phyloP scores from a whole-genome alignment of 1,140 invertebrate genomes.

The Zaprionus inermis region DNA sequence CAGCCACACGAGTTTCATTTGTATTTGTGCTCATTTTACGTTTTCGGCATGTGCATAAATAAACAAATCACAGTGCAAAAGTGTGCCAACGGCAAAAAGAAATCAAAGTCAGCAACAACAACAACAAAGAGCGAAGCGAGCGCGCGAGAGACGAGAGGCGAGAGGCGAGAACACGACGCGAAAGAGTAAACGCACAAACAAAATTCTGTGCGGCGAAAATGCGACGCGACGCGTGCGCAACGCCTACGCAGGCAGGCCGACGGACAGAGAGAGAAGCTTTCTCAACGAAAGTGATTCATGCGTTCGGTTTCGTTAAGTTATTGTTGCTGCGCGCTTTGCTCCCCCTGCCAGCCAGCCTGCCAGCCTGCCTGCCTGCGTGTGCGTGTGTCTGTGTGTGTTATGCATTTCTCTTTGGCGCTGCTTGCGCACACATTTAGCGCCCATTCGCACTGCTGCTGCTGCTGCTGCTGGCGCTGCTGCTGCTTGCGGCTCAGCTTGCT shows the following conservation, averaged over 20 bases:
- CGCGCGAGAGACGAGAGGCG: not conserved
- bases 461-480: slow-evolving; percentile 37
- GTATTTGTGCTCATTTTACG: not conserved
- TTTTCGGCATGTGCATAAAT: slow-evolving; percentile 7
- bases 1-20: not conserved
- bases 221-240: slow-evolving; percentile 8
- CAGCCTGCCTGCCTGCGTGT: not conserved
- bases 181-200: slow-evolving; percentile 34
- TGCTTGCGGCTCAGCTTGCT: not conserved
- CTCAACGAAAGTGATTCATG: slow-evolving; percentile 79
- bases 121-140: slow-evolving; percentile 1
- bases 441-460: slow-evolving; percentile 24
- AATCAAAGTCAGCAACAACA: slow-evolving; percentile 61
- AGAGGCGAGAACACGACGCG: slow-evolving; percentile 17
- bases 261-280: slow-evolving; percentile 55
- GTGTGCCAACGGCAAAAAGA: slow-evolving; percentile 72
- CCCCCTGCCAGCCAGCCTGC: too few species aligned
- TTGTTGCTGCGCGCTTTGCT: slow-evolving; percentile 14
- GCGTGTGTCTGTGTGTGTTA: slow-evolving; percentile 34
- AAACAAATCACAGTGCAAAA: slow-evolving; percentile 42
- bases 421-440: slow-evolving; percentile 54
- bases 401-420: slow-evolving; percentile 71
- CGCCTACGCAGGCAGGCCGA: not conserved
- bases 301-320: slow-evolving; percentile 16
- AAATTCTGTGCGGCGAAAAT: slow-evolving; percentile 40